phyloP scores from a whole-genome alignment of 2,113 vertebrate species.

The Oncorhynchus mykiss region DNA sequence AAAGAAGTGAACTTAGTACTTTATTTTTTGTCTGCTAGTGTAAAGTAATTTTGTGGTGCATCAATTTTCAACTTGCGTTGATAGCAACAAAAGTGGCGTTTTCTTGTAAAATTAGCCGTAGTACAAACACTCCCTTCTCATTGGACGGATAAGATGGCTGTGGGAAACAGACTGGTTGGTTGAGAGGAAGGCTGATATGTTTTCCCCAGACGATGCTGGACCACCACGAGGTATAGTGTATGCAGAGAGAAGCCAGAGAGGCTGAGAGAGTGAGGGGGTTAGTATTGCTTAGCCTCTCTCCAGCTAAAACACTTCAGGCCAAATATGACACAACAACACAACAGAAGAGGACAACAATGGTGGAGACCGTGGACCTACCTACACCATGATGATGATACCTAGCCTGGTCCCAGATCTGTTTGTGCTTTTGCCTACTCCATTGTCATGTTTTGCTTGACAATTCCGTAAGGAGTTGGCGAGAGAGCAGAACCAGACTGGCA shows the following conservation, averaged over 20 bases:
- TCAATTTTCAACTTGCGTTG: constrained; percentile 26
- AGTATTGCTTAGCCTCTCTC: constrained; percentile 74
- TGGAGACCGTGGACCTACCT: constrained; percentile 30
- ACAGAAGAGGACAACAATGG: constrained; percentile 31
- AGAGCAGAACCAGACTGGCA: no score
- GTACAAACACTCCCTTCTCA: neutral
- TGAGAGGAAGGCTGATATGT: constrained; percentile 70
- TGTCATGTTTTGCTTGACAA: no score
- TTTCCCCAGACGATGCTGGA: constrained; percentile 52
- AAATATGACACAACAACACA: constrained; percentile 1
- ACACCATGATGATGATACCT: neutral
- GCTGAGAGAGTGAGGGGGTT: constrained; percentile 48
- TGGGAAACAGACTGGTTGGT: constrained; percentile 31
- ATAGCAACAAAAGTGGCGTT: constrained; percentile 22
- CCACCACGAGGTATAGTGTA: constrained; percentile 64
- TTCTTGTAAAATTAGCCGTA: neutral
- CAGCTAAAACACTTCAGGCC: constrained; percentile 40
- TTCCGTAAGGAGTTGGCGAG: no score
- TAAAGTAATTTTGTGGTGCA: neutral
- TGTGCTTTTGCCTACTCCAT: no score
- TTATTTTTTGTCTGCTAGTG: constrained; percentile 10
- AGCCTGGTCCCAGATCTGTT: no score
- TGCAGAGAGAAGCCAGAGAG: constrained; percentile 33
- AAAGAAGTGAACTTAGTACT: constrained; percentile 33
- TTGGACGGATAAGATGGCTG: constrained; percentile 12